Evolutionary conservation across 2,113 vertebrate species (phyloP).

Genomic region (Dasyprocta punctata): DNA sequence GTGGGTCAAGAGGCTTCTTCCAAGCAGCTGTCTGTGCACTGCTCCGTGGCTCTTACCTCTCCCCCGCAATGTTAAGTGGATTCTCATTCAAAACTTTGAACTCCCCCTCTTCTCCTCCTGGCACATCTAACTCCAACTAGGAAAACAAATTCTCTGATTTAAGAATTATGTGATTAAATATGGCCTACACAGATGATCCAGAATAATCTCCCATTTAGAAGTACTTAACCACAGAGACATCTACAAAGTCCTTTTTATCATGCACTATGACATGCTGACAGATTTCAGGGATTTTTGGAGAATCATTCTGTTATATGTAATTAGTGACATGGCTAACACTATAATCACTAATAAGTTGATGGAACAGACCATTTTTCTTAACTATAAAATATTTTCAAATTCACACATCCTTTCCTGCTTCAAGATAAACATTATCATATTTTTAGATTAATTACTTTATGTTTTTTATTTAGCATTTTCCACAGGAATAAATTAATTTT

Average conservation of each 20-base stretch:
- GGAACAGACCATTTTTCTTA: not conserved
- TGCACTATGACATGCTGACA: not conserved
- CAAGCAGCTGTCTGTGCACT: accelerated
- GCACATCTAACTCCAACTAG: not conserved
- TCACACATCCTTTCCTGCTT: not conserved
- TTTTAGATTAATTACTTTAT: not conserved
- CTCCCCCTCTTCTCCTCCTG: not conserved
- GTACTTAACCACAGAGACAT: not conserved
- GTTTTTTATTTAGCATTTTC: not conserved
- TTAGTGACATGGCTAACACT: not conserved
- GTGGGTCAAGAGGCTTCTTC: too few relatives aligned
- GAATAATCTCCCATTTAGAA: conserved; percentile 4
- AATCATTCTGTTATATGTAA: not conserved
- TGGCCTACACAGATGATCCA: not conserved
- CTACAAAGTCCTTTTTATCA: not conserved
- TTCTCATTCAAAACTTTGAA: not conserved
- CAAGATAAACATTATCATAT: not conserved
- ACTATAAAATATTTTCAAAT: not conserved
- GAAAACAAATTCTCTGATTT: not conserved
- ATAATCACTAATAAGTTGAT: not conserved
- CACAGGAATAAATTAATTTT: not conserved
- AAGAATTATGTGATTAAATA: not conserved
- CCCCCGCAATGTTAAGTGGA: not conserved
- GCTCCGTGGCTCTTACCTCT: accelerated
- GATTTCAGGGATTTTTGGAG: not conserved